These are phyloP conservation scores for Xyrichtys novacula DNA, from an alignment of 2,797 vertebrate species.

Conservation along the genomic window DNA sequence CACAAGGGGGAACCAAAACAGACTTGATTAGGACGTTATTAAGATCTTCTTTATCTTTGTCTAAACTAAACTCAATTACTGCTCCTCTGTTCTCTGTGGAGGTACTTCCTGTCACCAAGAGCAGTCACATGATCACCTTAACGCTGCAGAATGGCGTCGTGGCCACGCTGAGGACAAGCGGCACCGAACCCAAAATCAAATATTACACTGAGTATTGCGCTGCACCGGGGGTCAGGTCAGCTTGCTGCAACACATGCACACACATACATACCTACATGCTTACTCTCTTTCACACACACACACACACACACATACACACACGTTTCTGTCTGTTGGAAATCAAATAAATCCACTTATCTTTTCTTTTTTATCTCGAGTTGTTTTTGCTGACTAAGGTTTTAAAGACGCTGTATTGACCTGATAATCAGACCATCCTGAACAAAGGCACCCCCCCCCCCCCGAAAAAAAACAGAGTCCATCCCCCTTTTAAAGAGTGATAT, in stretches of 20 bases:
- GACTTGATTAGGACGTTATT: no score
- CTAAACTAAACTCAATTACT: neutral
- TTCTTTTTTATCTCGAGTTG: no score
- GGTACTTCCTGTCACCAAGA: conserved; percentile 91
- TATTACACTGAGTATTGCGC: conserved; percentile 95
- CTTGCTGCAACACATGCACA: neutral
- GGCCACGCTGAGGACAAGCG: conserved; percentile 93
- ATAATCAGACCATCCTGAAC: no score
- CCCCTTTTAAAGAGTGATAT: no score
- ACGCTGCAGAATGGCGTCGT: conserved; percentile 92
- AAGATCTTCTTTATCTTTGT: no score
- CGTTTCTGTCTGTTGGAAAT: no score
- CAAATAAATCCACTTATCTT: no score
- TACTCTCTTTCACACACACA: neutral
- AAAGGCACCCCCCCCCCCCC: no score
- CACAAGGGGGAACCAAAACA: no score
- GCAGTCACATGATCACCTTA: conserved; percentile 96
- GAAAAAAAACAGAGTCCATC: no score
- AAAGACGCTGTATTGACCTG: no score
- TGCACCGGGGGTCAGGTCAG: conserved; percentile 87
- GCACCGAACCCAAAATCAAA: conserved; percentile 99
- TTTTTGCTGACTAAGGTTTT: no score
- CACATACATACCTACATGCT: neutral
- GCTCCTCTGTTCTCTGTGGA: conserved; percentile 55
- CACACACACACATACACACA: neutral